These are phyloP conservation scores for Trachelipus rathkii DNA, from an alignment of 1,140 invertebrate species.

Conservation along the genomic window DNA sequence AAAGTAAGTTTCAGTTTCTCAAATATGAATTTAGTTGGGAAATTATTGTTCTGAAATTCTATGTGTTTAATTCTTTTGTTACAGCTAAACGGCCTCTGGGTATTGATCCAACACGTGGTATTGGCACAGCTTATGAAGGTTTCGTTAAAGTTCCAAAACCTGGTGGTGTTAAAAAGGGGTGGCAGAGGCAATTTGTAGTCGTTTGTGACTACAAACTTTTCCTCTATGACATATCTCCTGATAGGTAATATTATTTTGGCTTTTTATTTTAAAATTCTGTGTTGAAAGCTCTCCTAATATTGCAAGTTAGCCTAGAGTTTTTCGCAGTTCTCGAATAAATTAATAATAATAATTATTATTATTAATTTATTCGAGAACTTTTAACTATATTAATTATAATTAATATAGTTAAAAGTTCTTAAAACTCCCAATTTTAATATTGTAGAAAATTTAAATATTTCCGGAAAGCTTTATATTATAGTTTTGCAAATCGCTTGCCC, in stretches of 20 bases:
- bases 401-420: no score
- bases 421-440: no score
- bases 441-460: no score
- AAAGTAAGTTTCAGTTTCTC: conserved; percentile 60
- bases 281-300: not conserved
- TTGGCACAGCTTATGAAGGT: conserved; percentile 95
- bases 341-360: no score
- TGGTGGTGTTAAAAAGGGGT: conserved; percentile 96
- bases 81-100: conserved; percentile 82
- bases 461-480: no score
- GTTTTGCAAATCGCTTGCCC: no score
- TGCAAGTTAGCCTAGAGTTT: no score
- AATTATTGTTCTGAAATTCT: not conserved
- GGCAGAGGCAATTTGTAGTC: conserved; percentile 95
- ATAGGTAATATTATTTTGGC: conserved; percentile 51
- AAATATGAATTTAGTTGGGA: not conserved
- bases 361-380: no score
- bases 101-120: conserved; percentile 92
- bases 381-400: no score
- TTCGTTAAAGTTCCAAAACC: conserved; percentile 93
- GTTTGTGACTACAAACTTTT: conserved; percentile 99
- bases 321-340: no score
- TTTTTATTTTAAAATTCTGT: not conserved
- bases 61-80: conserved; percentile 48
- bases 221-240: conserved; percentile 92